Evolutionary conservation across 1,140 invertebrate species (phyloP).

Genomic region (Polypedilum vanderplanki): DNA sequence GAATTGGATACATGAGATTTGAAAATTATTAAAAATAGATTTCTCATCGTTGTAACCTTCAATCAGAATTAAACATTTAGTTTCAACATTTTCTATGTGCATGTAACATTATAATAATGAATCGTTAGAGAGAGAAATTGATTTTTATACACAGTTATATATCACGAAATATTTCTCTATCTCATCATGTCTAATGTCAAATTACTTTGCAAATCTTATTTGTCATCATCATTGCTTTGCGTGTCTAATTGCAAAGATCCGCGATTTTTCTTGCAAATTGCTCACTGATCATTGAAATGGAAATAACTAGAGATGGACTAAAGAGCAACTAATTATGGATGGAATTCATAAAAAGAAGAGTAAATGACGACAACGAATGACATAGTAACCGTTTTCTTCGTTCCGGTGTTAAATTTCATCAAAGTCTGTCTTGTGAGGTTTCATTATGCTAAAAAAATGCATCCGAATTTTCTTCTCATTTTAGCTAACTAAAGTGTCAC

Average conservation of each 20-base stretch:
- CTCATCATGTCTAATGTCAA: not conserved
- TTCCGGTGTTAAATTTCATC: constrained; percentile 1
- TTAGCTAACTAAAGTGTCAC: not conserved
- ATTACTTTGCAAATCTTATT: not conserved
- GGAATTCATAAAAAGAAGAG: not conserved
- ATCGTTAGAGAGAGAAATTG: not conserved
- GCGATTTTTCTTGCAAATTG: not conserved
- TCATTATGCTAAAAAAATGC: too few relatives aligned
- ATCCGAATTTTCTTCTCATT: too few relatives aligned
- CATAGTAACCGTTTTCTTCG: not conserved
- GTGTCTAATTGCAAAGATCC: not conserved
- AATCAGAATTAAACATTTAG: not conserved
- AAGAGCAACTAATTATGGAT: not conserved
- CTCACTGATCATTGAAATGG: not conserved
- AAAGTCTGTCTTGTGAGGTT: not conserved
- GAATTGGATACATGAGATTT: not conserved
- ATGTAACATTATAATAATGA: not conserved
- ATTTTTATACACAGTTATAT: not conserved
- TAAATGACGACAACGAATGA: too few relatives aligned
- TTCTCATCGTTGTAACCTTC: constrained; percentile 11
- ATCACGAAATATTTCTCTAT: not conserved
- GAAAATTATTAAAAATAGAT: not conserved
- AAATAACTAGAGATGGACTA: not conserved
- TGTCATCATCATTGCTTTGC: not conserved
- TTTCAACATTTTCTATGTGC: not conserved